A percentile compares a stretch with the other conserved stretches of the same genome.
Conservation (phyloP, 2,113 vertebrate genomes). For the Leucoraja erinaceus region DNA sequence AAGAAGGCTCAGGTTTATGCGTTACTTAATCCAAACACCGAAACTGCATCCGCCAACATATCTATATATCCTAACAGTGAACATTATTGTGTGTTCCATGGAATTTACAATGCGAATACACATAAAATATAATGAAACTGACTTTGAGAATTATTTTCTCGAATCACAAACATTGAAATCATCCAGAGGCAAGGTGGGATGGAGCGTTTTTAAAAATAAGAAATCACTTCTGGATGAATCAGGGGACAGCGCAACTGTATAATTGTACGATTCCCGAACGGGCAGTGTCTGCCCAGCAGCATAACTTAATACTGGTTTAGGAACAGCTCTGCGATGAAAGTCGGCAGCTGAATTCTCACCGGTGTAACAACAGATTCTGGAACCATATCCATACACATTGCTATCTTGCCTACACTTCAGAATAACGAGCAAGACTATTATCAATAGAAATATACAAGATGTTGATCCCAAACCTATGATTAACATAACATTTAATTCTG, state of each 20-base stretch:
- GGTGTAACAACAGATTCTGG: background rate
- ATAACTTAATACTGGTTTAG: background rate
- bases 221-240: background rate
- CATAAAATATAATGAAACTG: too few species aligned
- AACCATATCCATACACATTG: background rate
- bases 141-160: too few species aligned
- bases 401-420: conserved; percentile 49
- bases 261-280: background rate
- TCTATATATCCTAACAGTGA: background rate
- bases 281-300: background rate
- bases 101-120: background rate
- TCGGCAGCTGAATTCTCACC: background rate
- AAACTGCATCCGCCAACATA: background rate
- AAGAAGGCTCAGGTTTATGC: too few species aligned
- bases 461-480: conserved; percentile 52
- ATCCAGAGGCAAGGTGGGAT: background rate
- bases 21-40: too few species aligned
- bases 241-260: background rate
- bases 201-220: background rate
- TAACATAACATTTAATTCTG: conserved; percentile 37
- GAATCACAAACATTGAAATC: background rate
- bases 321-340: background rate
- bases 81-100: background rate
- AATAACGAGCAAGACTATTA: conserved; percentile 46
- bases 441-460: conserved; percentile 51